phyloP scores from a whole-genome alignment of 2,797 vertebrate species.

The Arctocebus calabarensis region DNA sequence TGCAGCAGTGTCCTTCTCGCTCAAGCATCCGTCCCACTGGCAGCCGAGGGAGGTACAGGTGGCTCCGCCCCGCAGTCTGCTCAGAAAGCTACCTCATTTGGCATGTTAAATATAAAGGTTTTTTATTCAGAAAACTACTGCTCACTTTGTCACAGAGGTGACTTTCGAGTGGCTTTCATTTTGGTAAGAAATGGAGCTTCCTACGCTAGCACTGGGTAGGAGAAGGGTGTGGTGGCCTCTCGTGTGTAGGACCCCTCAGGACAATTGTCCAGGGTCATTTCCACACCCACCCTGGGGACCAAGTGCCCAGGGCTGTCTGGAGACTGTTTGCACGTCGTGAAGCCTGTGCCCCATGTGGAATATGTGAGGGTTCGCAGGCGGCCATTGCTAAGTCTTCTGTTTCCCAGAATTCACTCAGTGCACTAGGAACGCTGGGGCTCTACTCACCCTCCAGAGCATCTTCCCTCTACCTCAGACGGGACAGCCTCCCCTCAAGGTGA shows the following conservation, averaged over 20 bases:
- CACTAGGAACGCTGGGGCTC: background rate
- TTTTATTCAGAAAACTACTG: background rate
- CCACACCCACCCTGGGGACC: background rate
- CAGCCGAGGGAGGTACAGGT: background rate
- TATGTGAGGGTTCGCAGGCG: accelerated
- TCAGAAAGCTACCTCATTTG: background rate
- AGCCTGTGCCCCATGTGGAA: background rate
- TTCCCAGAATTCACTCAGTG: background rate
- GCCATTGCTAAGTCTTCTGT: background rate
- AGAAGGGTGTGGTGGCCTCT: background rate
- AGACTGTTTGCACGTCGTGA: background rate
- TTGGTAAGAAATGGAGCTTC: background rate
- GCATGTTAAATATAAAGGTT: background rate
- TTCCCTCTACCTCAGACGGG: background rate
- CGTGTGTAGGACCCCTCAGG: background rate
- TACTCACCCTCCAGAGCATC: background rate
- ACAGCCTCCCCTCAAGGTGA: background rate
- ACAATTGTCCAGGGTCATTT: background rate
- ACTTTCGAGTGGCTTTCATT: background rate
- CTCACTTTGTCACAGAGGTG: background rate
- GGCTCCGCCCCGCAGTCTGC: background rate
- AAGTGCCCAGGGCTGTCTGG: background rate
- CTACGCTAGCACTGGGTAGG: background rate
- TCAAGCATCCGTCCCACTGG: background rate
- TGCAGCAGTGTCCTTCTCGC: background rate